Evolutionary conservation across 2,888 invertebrate species (phyloP), one percentile per base, ranked within the genome.

Genomic region (Polymixis flavicincta): DNA sequence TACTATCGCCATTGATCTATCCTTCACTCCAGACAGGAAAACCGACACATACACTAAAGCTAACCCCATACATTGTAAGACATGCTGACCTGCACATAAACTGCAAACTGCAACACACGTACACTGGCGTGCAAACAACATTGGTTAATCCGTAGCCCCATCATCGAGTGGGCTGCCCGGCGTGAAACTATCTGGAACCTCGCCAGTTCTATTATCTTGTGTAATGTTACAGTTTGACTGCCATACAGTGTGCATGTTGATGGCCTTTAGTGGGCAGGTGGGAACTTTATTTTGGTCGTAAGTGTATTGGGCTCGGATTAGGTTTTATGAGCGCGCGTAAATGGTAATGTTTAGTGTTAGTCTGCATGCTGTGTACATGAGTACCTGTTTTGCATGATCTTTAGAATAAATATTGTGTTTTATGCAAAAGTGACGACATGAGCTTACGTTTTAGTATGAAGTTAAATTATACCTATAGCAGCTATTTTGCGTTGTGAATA

Each of bases 181-280:
- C 85, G 85, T 76, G 83, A 80, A 93, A 93, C 93, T 90, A 90
- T 91, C 92, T 95, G 95, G 95, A 93, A 89, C 90, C 59, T 45
- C 64, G 94, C 95, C 95, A 95, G 93, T 89, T 92, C 93, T 92
- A 93, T 93, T 94, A 95, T 92, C 92, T 92, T 80, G 85, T 87
- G 84, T 86, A 81, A 84, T 83, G 85, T 86, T 83, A 82, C 84
- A 83, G 85, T 87, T 89, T 85, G 84, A 78, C 82, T 86, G 84
- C 79, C 82, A 82, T 85, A 76, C 81, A 78, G 73, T 83, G 85
- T 86, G 80, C 83, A 84, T 80, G 77, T 71, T 83, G 83, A 85
- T 74, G 70, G 71, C 66, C 66, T 84, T 84, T 84, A 74, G 76
- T 83, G 82, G 83, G 78, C 81, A 83, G 78, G 78, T 85, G 84